Conservation (phyloP, 2,113 vertebrate species). For the Dolichotis patagonum region DNA sequence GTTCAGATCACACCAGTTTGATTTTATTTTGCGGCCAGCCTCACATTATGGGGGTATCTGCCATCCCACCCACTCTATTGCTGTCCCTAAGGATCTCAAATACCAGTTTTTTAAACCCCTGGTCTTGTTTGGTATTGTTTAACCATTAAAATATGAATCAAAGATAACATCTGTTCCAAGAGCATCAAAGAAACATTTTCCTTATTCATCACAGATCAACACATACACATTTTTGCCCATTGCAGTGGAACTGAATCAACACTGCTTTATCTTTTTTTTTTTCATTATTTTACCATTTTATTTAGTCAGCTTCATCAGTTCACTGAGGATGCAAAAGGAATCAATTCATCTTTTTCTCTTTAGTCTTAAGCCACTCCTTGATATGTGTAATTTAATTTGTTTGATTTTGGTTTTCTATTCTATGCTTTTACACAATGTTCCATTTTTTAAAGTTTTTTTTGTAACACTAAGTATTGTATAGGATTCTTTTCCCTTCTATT, state of each 20-base stretch:
- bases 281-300: not conserved
- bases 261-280: not conserved
- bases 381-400: not conserved
- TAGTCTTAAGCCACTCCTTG: not conserved
- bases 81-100: constrained; percentile 8
- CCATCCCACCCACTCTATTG: not conserved
- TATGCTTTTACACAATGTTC: not conserved
- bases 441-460: not conserved
- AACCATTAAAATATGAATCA: constrained; percentile 46
- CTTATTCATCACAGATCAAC: not conserved
- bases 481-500: not conserved
- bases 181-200: not conserved
- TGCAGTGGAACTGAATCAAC: not conserved
- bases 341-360: not conserved
- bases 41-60: not conserved
- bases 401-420: not conserved
- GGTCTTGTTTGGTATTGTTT: not conserved
- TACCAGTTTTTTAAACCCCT: not conserved
- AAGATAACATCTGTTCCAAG: not conserved
- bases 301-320: not conserved
- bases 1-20: not conserved
- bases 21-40: not conserved
- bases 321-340: constrained; percentile 47
- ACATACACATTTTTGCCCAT: not conserved
- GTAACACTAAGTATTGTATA: not conserved